A percentile compares a stretch with the other conserved stretches of the same genome.
Conservation (phyloP, 2,113 vertebrate genomes). For the Petaurus breviceps region DNA sequence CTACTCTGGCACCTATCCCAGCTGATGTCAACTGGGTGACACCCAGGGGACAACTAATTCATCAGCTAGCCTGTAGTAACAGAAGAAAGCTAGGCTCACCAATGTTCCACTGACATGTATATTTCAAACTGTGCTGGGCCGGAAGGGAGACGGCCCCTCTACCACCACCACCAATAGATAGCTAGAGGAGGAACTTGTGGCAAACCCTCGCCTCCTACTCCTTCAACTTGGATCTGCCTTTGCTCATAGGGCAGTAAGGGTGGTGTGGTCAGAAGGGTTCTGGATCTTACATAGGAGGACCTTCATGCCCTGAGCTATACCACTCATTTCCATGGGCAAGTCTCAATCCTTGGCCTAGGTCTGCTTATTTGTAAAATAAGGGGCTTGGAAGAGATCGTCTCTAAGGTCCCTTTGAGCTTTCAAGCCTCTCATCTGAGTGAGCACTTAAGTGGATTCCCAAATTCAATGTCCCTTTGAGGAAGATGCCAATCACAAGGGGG, state of each 20-base stretch:
- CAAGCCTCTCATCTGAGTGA: background rate
- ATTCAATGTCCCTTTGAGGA: background rate
- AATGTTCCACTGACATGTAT: background rate
- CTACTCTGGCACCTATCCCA: background rate
- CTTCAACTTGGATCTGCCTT: background rate
- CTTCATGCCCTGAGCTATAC: background rate
- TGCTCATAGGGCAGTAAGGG: background rate
- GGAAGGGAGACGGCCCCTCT: background rate
- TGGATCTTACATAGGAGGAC: background rate
- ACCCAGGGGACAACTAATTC: background rate
- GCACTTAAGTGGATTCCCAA: background rate
- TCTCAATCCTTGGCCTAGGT: background rate
- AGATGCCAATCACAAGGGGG: background rate
- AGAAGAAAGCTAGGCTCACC: background rate
- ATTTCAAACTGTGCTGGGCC: background rate
- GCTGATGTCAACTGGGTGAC: background rate
- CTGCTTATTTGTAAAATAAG: background rate
- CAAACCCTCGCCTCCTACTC: background rate
- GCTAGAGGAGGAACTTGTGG: background rate
- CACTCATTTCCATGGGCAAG: background rate
- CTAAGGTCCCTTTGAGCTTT: background rate
- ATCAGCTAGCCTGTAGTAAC: background rate
- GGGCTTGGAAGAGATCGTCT: background rate
- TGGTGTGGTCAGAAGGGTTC: background rate
- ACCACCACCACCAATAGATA: background rate